A percentile compares a stretch with the other conserved stretches of the same genome.
phyloP scores from a whole-genome alignment of 1,140 invertebrate genomes.

The Cydia fagiglandana region DNA sequence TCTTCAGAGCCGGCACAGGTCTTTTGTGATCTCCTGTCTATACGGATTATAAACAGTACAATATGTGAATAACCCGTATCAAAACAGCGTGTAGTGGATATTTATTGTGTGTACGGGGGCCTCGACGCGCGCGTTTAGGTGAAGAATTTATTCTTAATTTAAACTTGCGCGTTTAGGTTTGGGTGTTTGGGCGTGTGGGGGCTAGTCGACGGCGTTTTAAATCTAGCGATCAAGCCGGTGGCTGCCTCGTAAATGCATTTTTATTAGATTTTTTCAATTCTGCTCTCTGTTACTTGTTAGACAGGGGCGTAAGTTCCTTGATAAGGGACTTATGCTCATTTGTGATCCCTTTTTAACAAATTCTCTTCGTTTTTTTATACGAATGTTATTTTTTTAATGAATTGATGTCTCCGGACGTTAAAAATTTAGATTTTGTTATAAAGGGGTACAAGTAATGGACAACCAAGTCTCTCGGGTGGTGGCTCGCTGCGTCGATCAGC shows the following conservation, averaged over 20 bases:
- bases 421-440: neutral
- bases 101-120: slow-evolving; percentile 22
- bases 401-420: neutral
- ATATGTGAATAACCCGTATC: slow-evolving; percentile 14
- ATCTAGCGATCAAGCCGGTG: slow-evolving; percentile 25
- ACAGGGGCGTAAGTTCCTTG: neutral
- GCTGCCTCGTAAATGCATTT: slow-evolving; percentile 8
- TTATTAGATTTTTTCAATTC: slow-evolving; percentile 21
- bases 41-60: slow-evolving; percentile 20
- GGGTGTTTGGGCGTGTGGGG: neutral
- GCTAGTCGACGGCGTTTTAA: neutral
- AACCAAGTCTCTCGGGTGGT: slow-evolving; percentile 10
- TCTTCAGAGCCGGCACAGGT: slow-evolving; percentile 17
- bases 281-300: slow-evolving; percentile 10
- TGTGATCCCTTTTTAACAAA: slow-evolving; percentile 61
- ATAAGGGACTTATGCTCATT: slow-evolving; percentile 45
- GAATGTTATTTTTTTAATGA: slow-evolving; percentile 65
- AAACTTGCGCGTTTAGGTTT: neutral
- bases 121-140: neutral
- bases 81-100: slow-evolving; percentile 25
- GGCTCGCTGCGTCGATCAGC: neutral
- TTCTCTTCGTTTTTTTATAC: slow-evolving; percentile 66
- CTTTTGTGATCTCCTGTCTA: slow-evolving; percentile 26
- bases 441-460: slow-evolving; percentile 1
- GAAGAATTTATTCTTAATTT: neutral